A percentile compares a stretch with the other conserved stretches of the same genome.
These are phyloP conservation scores for Phaonia tiefii DNA, from an alignment of 2,888 invertebrate species.

Conservation along the genomic window DNA sequence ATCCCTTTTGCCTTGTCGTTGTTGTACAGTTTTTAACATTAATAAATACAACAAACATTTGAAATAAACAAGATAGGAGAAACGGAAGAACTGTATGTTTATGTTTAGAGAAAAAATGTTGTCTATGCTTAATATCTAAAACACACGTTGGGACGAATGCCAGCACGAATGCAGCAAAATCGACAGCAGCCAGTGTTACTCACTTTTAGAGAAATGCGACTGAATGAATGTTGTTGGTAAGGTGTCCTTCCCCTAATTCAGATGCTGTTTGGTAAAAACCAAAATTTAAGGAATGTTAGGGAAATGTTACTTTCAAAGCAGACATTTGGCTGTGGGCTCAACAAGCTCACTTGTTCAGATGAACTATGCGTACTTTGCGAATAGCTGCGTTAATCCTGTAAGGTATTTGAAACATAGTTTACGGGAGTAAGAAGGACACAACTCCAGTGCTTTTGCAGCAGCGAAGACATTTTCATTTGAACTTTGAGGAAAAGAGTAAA, in stretches of 20 bases:
- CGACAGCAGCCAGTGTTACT: neutral
- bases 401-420: conserved; percentile 23
- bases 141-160: neutral
- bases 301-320: conserved; percentile 67
- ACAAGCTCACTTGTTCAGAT: conserved; percentile 54
- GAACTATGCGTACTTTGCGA: conserved; percentile 39
- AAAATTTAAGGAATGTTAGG: conserved; percentile 49
- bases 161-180: neutral
- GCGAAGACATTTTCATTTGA: neutral
- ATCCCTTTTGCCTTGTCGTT: neutral
- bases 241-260: conserved; percentile 28
- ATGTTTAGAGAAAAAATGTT: conserved; percentile 1
- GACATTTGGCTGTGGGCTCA: conserved; percentile 67
- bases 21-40: conserved; percentile 14
- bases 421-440: neutral
- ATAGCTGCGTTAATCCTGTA: neutral
- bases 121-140: neutral
- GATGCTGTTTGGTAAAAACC: neutral
- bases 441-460: neutral
- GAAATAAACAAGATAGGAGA: neutral
- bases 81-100: conserved; percentile 13
- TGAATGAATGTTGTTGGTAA: neutral
- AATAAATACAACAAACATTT: conserved; percentile 36
- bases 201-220: neutral
- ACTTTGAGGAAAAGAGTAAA: conserved; percentile 7